These are phyloP conservation scores for Corynorhinus townsendii DNA, from an alignment of 2,113 vertebrate genomes.

Conservation along the genomic window DNA sequence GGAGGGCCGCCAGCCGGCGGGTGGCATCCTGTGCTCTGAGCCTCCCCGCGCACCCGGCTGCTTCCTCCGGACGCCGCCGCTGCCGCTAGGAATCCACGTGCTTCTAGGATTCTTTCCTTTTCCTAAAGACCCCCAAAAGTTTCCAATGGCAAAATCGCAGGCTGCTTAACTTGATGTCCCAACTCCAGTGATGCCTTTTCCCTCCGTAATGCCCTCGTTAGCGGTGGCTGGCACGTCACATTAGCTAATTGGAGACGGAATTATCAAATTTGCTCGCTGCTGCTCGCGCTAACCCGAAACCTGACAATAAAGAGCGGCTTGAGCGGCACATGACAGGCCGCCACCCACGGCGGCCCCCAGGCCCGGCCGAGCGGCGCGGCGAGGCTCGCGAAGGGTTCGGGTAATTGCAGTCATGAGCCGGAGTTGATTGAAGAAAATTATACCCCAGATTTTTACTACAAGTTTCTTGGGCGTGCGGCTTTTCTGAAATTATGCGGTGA, in stretches of 20 bases:
- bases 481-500: constrained; percentile 74
- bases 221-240: constrained; percentile 84
- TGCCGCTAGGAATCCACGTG: neutral
- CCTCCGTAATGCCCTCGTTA: constrained; percentile 78
- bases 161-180: constrained; percentile 78
- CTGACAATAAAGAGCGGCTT: constrained; percentile 87
- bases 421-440: constrained; percentile 98
- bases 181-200: constrained; percentile 79
- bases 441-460: constrained; percentile 82
- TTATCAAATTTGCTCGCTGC: constrained; percentile 94
- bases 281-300: constrained; percentile 90
- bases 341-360: constrained; percentile 85
- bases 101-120: constrained; percentile 55
- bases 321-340: constrained; percentile 85
- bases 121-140: constrained; percentile 70
- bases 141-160: constrained; percentile 70
- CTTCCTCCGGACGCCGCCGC: neutral
- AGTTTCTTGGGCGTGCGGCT: constrained; percentile 68
- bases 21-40: accelerated
- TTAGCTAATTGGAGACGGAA: constrained; percentile 90
- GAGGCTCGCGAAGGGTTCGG: constrained; percentile 85
- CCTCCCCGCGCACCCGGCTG: neutral
- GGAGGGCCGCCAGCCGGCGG: neutral
- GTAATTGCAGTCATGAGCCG: constrained; percentile 95
- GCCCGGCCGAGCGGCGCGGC: constrained; percentile 81